Base-by-base conservation (phyloP, 2,888 invertebrate genomes). In the Drosophila phalerata region DNA sequence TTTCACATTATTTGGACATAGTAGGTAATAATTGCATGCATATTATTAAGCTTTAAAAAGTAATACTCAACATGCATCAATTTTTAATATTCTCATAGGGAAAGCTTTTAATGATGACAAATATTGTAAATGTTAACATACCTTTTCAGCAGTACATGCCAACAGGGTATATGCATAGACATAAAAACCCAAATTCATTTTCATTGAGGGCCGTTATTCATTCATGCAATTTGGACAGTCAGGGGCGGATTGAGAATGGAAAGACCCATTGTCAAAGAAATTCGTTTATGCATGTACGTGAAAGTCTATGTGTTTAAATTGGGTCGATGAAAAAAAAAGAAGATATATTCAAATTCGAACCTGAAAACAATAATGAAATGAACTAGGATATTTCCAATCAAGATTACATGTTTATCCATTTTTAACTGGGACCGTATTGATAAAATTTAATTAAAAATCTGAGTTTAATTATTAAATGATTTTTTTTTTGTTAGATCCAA, bases 181-280 rank as follows among this genome's bases (percentile, higher is more conserved):
- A 34, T 13, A 34, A 13, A 34, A 9, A 22, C 22, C 5, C 9
- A 42, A 37, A 40, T 28, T 43, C 17, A 17, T 43, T 61, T 63
- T 11, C 74, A 73, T 72, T 77, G 43, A 64, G 34, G 19, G 37
- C 8, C 42, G 32, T 28, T 25, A 40, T 58, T 63, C 67, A 77
- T 75, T 60, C 55, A 73, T 56, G 58, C 28, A 34, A 45, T 43
- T 45, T 15, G 52, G 34, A 30, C 13, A 48, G 13, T 9, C 55
- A 62, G 42, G 51, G 47, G 11, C 30, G 60, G 28, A 42, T n/a
- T 48, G n/a, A 38, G 30, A 9, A 30, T 4, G 6, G 1, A 17
- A 43, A 32, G 3, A 32, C 19, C 25, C 17, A 45, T n/a, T 58
- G 57, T 19, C 38, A 38, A 19, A 3, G 22, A 32, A 17, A 37